Evolutionary conservation across 2,888 invertebrate species (phyloP).

Genomic region (Odontomyia ornata): DNA sequence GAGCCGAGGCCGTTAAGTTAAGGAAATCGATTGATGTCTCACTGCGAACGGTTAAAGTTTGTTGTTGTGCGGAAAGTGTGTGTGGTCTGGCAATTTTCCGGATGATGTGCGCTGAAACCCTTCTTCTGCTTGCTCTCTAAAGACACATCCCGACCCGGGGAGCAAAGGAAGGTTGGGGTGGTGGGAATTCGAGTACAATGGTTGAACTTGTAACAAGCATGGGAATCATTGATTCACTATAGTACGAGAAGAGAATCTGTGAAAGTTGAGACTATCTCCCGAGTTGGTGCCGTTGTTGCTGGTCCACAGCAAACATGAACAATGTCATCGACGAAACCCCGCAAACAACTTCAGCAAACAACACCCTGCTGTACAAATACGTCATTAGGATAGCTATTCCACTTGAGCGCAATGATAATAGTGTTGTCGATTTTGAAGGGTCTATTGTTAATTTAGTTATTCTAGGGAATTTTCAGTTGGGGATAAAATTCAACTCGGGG

Average conservation of each 20-base stretch:
- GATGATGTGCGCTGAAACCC: slow-evolving; percentile 21
- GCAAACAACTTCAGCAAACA: slow-evolving; percentile 28
- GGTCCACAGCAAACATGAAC: slow-evolving; percentile 31
- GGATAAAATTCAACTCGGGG: too few relatives aligned
- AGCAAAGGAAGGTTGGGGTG: not conserved
- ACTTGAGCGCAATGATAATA: not conserved
- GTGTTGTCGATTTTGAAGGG: not conserved
- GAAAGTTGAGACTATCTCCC: not conserved
- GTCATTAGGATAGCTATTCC: slow-evolving; percentile 18
- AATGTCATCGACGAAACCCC: slow-evolving; percentile 6
- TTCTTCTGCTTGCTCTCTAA: slow-evolving; percentile 8
- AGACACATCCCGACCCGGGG: not conserved
- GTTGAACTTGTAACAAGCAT: not conserved
- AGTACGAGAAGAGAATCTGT: not conserved
- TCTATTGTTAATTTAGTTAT: too few relatives aligned
- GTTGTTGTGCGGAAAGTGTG: slow-evolving; percentile 15
- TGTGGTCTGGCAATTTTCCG: slow-evolving; percentile 37
- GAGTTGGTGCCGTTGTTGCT: not conserved
- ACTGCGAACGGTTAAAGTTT: not conserved
- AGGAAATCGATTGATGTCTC: slow-evolving; percentile 38
- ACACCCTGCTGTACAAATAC: slow-evolving; percentile 31
- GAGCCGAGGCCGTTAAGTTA: not conserved
- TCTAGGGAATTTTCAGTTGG: too few relatives aligned
- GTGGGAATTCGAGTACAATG: not conserved
- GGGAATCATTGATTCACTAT: not conserved